phyloP scores from a whole-genome alignment of 2,888 invertebrate species.

The Entomobrya proxima region DNA sequence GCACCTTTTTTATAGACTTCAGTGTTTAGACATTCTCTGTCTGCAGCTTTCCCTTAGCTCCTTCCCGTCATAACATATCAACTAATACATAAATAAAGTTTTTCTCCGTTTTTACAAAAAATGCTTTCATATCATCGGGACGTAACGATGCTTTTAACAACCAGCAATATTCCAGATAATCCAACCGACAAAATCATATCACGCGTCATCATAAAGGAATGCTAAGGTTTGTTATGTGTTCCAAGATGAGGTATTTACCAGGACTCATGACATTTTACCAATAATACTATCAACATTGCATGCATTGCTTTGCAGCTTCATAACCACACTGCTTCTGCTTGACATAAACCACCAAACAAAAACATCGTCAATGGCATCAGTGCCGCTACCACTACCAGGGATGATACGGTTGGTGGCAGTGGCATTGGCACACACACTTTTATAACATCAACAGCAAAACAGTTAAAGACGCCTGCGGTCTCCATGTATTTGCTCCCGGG shows the following conservation, averaged over 20 bases:
- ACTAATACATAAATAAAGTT: constrained; percentile 32
- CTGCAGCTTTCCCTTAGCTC: constrained; percentile 21
- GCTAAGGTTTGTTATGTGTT: not conserved
- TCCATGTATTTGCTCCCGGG: not conserved
- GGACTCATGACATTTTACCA: not conserved
- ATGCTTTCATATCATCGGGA: constrained; percentile 42
- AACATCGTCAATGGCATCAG: not conserved
- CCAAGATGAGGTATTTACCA: not conserved
- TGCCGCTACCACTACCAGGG: not conserved
- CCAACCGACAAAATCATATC: constrained; percentile 64
- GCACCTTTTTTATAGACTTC: not conserved
- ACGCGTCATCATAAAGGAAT: constrained; percentile 34
- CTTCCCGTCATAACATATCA: constrained; percentile 36
- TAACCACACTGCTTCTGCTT: not conserved
- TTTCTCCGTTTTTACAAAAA: constrained; percentile 22
- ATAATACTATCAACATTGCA: not conserved
- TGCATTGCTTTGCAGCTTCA: not conserved
- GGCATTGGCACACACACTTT: not conserved
- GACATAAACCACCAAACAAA: constrained; percentile 28
- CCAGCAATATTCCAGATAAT: constrained; percentile 56
- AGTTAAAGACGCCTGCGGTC: constrained; percentile 48
- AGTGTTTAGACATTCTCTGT: not conserved
- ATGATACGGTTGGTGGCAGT: not conserved
- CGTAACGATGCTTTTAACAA: constrained; percentile 55
- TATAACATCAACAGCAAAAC: constrained; percentile 20